Base-by-base conservation (phyloP, 1,140 invertebrate species). In the Zophobas atratus region DNA sequence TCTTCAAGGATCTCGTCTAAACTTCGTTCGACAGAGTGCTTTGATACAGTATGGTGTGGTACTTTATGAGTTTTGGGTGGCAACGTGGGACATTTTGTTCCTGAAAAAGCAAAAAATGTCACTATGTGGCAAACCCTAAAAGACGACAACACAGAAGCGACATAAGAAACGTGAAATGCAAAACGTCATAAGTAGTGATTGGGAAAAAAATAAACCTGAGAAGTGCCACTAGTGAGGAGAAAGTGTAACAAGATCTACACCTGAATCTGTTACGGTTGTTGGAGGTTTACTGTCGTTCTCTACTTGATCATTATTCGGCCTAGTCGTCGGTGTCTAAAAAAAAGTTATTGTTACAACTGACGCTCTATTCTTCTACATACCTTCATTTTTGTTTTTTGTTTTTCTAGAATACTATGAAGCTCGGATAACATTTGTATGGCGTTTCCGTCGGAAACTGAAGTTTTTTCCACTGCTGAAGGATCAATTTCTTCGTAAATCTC, bases 1-100 rank as follows among this genome's bases (percentile, higher is more conserved):
- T 83, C 81, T 36, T 84, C 77, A 20, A 84, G 53, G 36, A 84
- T 85, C 53, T 85, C 78, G 56, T 83, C 84, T 3, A 85, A 39
- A 20, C 20, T 74, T 6, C 46, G 46, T 72, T 38, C 41, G 77
- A 82, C 70, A 78, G 60, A 55, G 81, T 79, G 57, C 80, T 80
- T 74, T 67, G 60, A 71, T 81, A n/a, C 78, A 81, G 43, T 70
- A 53, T 83, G 81, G 32, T 82, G 78, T 56, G 8, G 79, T 71
- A 35, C 34, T 74, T 80, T 72, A 46, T 71, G 43, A n/a, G 41
- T 71, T 55, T 77, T 76, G 3, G 76, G 77, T n/a, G 75, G 70
- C n/a, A 80, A 51, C 4, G 57, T 1, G n/a, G 79, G 75, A 72
- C 41, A 41, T 38, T 20, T 20, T 20, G 20, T 20, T 20, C 20